Conservation (phyloP, 2,888 invertebrate genomes). For the Caenorhabditis wallacei region DNA sequence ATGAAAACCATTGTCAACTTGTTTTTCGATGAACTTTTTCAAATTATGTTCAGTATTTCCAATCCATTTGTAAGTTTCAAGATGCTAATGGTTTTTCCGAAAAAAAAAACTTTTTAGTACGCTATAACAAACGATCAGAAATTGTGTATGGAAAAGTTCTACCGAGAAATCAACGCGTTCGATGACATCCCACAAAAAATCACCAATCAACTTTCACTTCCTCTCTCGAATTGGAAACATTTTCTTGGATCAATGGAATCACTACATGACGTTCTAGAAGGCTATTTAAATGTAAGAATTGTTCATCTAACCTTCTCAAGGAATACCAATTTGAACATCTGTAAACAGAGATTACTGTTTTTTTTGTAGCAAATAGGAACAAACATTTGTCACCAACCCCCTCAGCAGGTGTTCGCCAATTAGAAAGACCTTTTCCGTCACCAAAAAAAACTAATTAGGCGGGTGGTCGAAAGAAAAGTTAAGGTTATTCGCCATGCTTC, state of each 20-base stretch:
- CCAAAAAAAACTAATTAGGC: slow-evolving; percentile 44
- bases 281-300: slow-evolving; percentile 56
- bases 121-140: slow-evolving; percentile 28
- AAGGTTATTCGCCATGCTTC: slow-evolving; percentile 2
- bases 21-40: slow-evolving; percentile 63
- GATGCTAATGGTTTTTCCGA: not conserved
- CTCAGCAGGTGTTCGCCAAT: slow-evolving; percentile 37
- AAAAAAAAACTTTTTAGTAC: slow-evolving; percentile 40
- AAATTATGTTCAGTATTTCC: slow-evolving; percentile 53
- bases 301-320: not conserved
- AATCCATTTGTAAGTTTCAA: slow-evolving; percentile 62
- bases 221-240: slow-evolving; percentile 58
- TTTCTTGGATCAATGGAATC: slow-evolving; percentile 58
- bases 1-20: slow-evolving; percentile 52
- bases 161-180: slow-evolving; percentile 44
- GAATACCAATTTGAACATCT: slow-evolving; percentile 29
- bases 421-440: slow-evolving; percentile 50
- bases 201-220: slow-evolving; percentile 53
- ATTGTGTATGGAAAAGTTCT: slow-evolving; percentile 45
- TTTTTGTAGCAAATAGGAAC: slow-evolving; percentile 26
- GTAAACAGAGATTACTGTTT: slow-evolving; percentile 24
- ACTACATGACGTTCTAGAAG: slow-evolving; percentile 53
- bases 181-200: slow-evolving; percentile 60
- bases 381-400: slow-evolving; percentile 46
- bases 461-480: slow-evolving; percentile 31